Base-by-base conservation (phyloP, 2,888 invertebrate species). In the Hirtodrosophila duncani region DNA sequence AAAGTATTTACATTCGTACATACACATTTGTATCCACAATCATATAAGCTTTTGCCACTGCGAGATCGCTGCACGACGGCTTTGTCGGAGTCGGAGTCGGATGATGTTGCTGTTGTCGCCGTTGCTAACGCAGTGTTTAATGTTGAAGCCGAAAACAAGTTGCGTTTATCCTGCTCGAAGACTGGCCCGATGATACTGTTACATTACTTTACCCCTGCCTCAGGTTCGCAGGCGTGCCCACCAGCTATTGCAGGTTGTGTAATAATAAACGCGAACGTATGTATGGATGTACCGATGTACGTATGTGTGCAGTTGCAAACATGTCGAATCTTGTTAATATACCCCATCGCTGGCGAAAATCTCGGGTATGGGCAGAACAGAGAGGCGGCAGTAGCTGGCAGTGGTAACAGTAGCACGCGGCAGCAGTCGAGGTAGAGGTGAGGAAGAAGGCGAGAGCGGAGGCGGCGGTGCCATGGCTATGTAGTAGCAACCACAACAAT, bases 321-420 rank as follows among this genome's bases (percentile, higher is more conserved):
- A 75, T 81, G 81, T 82, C 81, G 69, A 69, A 81, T 71, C 69
- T 79, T 75, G 75, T 81, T 78, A 74, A 77, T 81, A 67, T 69
- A 75, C 72, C 63, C 67, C 77, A 72, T 68, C 77, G 60, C 71
- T 60, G 62, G 72, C 71, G 51, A 64, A 75, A 75, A 75, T 72
- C 67, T 62, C 29, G 63, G 33, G 38, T 30, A 37, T 37, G 53
- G 37, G 46, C 18, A 30, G 23, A 43, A 18, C 30, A 24, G 26
- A 20, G 18, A 13, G 10, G 16, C 17, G 14, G 23, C 9, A 23
- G 17, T 21, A 16, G 29, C 8, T 41, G 23, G n/a, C 31, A 39
- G 36, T 39, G 39, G 37, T 43, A 55, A 30, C 33, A 41, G 43
- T 38, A 38, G 55, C 33, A 18, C 16, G 26, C 17, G 26, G 31